These are phyloP conservation scores for Drosophila santomea DNA, from an alignment of 1,140 invertebrate genomes.

Conservation along the genomic window DNA sequence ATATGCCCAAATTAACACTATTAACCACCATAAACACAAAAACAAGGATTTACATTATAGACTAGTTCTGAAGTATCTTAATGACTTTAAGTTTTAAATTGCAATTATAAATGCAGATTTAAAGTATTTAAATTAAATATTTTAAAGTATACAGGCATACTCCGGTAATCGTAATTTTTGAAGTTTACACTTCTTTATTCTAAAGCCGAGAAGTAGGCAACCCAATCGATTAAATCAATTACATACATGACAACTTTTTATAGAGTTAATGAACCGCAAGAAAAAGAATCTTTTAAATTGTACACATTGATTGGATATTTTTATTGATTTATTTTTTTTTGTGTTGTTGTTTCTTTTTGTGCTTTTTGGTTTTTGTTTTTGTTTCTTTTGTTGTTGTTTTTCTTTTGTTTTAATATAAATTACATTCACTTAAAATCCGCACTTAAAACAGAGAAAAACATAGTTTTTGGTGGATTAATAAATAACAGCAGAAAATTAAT, in stretches of 20 bases:
- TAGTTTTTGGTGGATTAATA: conserved; percentile 67
- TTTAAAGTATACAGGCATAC: too few species aligned
- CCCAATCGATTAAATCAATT: not conserved
- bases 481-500: conserved; percentile 54
- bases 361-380: conserved; percentile 17
- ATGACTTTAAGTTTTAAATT: too few species aligned
- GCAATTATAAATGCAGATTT: too few species aligned
- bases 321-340: conserved; percentile 21
- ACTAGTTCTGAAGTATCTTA: too few species aligned
- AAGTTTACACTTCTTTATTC: too few species aligned
- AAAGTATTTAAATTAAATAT: too few species aligned
- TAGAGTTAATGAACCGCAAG: not conserved
- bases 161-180: too few species aligned
- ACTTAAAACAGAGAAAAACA: conserved; percentile 59
- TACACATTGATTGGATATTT: conserved; percentile 42
- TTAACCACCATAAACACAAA: too few species aligned
- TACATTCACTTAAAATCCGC: conserved; percentile 30
- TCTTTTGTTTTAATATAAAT: conserved; percentile 22
- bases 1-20: not conserved
- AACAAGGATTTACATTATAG: conserved; percentile 78
- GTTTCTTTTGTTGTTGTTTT: conserved; percentile 12
- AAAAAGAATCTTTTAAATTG: conserved; percentile 25
- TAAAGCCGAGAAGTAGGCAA: conserved; percentile 14
- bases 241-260: not conserved
- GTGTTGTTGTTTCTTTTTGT: conserved; percentile 18